Base-by-base conservation (phyloP, 2,888 invertebrate species). In the Fragum whitleyi region DNA sequence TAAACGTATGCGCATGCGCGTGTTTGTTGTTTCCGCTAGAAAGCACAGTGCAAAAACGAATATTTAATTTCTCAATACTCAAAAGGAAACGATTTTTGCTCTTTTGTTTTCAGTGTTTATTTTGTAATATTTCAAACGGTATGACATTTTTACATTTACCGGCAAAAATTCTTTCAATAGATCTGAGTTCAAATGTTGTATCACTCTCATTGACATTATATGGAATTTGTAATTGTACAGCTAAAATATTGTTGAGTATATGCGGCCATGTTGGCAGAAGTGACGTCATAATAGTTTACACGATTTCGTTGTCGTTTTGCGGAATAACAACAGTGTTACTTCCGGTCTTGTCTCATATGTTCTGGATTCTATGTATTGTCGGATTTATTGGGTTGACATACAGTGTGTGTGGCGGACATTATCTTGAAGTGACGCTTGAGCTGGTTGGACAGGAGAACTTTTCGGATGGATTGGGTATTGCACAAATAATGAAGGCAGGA, bases 371-470 rank as follows among this genome's bases (percentile, higher is more conserved):
- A 26, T 47, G 57, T 19, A 26, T 76, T 29, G 69, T 71, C n/a
- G 62, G 29, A 6, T 47, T 73, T 19, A 21, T 83, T 5, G 83
- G 79, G 23, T 51, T 69, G 42, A 67, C 74, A 16, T 83, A 83
- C 47, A 74, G 83, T 61, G 83, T 83, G 14, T 79, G 79, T 2
- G 83, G 83, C 57, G 83, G 83, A 1, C 77, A 83, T 51, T 73
- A 59, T 42, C 29, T 79, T 3, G 78, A 78, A 29, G 77, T 83
- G 39, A 74, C 74, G 2, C 53, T 79, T 16, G 47, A 72, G 6
- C 74, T 83, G 6, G 79, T 65, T 9, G 83, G 83, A 19, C 61
- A 28, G 16, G 83, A 83, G 7, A 73, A 83, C 26, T 74, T 83
- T 42, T 71, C 83, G 9, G 79, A 77, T 36, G 83, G 79, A 6